Evolutionary conservation across 2,888 invertebrate species (phyloP), one percentile per base, ranked within the genome.

Genomic region (Liodrosophila aerea): DNA sequence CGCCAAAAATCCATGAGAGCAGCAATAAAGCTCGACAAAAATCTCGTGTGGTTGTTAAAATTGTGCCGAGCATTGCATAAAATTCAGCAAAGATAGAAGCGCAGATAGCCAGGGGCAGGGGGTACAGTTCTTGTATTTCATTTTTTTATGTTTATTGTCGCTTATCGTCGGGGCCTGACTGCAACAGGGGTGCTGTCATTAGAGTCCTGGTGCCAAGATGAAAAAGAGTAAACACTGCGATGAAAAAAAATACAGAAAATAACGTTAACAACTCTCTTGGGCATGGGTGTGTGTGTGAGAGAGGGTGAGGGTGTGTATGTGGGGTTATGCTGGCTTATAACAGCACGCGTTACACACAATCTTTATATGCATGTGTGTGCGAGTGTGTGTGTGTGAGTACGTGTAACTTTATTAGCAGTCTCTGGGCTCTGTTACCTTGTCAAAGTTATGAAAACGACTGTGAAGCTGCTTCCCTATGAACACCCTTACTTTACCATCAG

Each of bases 231-330:
- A 82, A 80, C 85, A 85, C 61, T 59, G 72, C 72, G 65, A 74
- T 74, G 75, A 78, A 78, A 78, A 85, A 73, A 78, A 78, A 78
- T 83, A 73, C 65, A 74, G 72, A 75, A 78, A 78, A 78, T 83
- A 71, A 84, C 77, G 85, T 84, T 83, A 83, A 86, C 85, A 86
- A 86, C 82, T 84, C 82, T 84, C 82, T 84, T 84, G 86, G 82
- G 86, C 44, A 34, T 29, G 29, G 12, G 13, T 50, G 27, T 36
- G 7, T 18, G 34, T 34, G 45, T 36, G 36, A 43, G 18, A 36
- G 15, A 44, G 49, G 40, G 34, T 29, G 36, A 8, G 22, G 29
- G 43, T 41, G 46, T 36, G 31, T n/a, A n/a, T 7, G 39, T n/a
- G 44, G 39, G 51, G 40, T 44, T 52, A 30, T 44, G 47, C 13